These are phyloP conservation scores for Hippocampus comes DNA, from an alignment of 2,113 vertebrate species.

Conservation along the genomic window DNA sequence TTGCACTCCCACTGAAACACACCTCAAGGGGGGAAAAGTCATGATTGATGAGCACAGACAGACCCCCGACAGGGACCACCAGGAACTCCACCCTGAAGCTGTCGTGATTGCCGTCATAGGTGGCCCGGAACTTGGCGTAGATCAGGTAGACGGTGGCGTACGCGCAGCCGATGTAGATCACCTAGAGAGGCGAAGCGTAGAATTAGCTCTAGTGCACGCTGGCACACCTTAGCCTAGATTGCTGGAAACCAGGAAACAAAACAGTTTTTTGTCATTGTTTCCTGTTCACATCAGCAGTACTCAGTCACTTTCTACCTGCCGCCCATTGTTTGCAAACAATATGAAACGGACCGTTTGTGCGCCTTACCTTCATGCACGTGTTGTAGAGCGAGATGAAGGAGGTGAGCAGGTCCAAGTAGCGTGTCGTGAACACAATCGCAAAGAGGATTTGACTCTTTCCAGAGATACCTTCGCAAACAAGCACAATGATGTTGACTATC, in stretches of 20 bases:
- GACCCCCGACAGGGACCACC: constrained; percentile 91
- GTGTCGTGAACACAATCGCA: constrained; percentile 94
- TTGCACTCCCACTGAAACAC: not conserved
- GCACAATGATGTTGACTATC: not conserved
- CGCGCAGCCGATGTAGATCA: constrained; percentile 92
- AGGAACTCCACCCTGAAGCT: constrained; percentile 97
- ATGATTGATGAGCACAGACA: constrained; percentile 94
- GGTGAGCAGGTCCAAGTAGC: constrained; percentile 96
- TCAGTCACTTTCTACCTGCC: not conserved
- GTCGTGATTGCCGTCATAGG: constrained; percentile 97
- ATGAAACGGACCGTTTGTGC: not conserved
- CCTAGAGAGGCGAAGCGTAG: constrained; percentile 57
- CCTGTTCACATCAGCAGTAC: not conserved
- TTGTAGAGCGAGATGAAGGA: constrained; percentile 98
- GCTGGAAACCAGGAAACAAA: not conserved
- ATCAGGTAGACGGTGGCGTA: constrained; percentile 95
- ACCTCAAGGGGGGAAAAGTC: constrained; percentile 96
- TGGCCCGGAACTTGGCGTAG: constrained; percentile 96
- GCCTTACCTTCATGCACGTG: constrained; percentile 92
- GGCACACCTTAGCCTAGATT: not conserved
- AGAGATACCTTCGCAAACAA: constrained; percentile 83
- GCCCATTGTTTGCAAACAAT: not conserved
- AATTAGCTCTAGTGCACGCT: too few species aligned
- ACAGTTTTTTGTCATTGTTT: not conserved
- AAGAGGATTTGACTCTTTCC: constrained; percentile 99